phyloP scores from a whole-genome alignment of 1,140 invertebrate genomes.

The Teleopsis dalmanni region DNA sequence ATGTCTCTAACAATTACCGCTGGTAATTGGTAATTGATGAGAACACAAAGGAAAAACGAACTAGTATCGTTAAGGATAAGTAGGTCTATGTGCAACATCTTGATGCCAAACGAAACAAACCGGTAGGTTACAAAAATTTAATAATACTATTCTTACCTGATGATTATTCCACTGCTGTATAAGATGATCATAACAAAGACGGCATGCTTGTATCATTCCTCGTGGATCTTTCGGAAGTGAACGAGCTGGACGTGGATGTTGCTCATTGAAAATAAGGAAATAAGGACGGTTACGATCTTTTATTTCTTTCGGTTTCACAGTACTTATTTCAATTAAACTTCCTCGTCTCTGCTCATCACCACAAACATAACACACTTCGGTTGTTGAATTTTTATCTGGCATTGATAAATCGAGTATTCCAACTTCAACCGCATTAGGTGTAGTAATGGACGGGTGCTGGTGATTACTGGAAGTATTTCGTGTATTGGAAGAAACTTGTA shows the following conservation, averaged over 20 bases:
- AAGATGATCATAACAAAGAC: conserved; percentile 71
- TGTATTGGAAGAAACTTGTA: not conserved
- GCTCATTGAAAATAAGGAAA: conserved; percentile 72
- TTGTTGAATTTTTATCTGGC: conserved; percentile 83
- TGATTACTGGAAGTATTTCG: not conserved
- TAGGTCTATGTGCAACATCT: too few species aligned
- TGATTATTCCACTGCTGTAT: conserved; percentile 73
- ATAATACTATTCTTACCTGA: conserved; percentile 47
- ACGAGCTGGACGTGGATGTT: conserved; percentile 71
- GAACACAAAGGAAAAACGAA: too few species aligned
- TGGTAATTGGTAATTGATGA: too few species aligned
- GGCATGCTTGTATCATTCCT: conserved; percentile 69
- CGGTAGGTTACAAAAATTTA: not conserved
- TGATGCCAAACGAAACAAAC: not conserved
- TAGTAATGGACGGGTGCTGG: not conserved
- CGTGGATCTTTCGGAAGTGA: conserved; percentile 77
- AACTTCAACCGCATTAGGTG: conserved; percentile 40
- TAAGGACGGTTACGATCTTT: conserved; percentile 54
- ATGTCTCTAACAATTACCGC: too few species aligned
- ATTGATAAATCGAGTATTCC: conserved; percentile 81
- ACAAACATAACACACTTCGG: conserved; percentile 82
- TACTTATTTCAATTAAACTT: conserved; percentile 57
- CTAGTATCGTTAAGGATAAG: not conserved
- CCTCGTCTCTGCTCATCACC: conserved; percentile 78
- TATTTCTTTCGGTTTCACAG: conserved; percentile 50